Evolutionary conservation across 92 coral and sea anemone genomes (phyloP).

Genomic region (Blastomussa wellsi): DNA sequence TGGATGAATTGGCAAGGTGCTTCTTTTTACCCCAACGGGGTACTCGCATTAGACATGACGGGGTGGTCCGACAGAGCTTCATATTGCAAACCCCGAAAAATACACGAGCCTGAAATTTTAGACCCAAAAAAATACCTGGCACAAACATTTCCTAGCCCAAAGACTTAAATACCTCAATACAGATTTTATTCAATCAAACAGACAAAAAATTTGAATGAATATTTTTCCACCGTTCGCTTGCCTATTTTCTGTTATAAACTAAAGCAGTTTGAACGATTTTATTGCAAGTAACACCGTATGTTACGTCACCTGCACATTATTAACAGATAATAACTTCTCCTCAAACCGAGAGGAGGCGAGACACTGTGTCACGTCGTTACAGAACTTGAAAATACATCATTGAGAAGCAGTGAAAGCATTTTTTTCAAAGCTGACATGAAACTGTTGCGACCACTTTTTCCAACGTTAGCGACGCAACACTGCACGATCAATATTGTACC

Average conservation of each 20-base stretch:
- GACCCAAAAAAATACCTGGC: too few species aligned
- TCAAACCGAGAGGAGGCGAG: not conserved
- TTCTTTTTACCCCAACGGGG: too few species aligned
- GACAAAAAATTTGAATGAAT: not conserved
- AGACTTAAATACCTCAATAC: too few species aligned
- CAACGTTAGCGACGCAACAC: not conserved
- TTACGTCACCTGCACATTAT: conserved; percentile 12
- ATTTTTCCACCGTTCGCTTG: not conserved
- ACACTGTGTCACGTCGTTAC: not conserved
- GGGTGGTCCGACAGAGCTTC: too few species aligned
- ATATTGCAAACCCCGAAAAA: too few species aligned
- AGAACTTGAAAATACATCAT: not conserved
- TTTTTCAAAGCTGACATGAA: not conserved
- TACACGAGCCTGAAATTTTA: too few species aligned
- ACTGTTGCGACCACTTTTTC: not conserved
- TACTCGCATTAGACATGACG: too few species aligned
- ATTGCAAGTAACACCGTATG: not conserved
- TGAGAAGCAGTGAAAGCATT: not conserved
- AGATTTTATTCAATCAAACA: too few species aligned
- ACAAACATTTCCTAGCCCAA: too few species aligned
- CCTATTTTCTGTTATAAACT: not conserved
- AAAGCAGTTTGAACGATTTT: not conserved
- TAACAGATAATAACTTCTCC: not conserved
- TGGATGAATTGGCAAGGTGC: too few species aligned
- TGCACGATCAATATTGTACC: too few species aligned